Conservation (phyloP, 2,888 invertebrate species). For the Dicyrtoma fusca region DNA sequence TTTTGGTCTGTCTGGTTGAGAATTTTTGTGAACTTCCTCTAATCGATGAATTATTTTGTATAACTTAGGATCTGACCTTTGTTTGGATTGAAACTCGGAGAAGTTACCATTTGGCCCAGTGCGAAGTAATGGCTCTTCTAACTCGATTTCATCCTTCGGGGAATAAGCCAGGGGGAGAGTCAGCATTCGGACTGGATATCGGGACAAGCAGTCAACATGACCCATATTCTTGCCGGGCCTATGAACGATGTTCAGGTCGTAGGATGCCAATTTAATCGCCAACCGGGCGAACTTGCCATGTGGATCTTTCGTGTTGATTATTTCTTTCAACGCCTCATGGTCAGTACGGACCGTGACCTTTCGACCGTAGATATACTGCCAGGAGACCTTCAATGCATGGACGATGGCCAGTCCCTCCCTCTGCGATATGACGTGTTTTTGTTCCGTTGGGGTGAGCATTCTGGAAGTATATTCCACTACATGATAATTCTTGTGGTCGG, state of each 20-base stretch:
- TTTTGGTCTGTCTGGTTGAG: background rate
- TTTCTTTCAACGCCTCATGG: constrained; percentile 48
- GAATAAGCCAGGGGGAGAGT: background rate
- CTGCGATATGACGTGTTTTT: constrained; percentile 42
- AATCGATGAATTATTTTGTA: background rate
- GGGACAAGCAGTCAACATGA: background rate
- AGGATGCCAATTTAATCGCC: constrained; percentile 44
- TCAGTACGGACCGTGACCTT: constrained; percentile 43
- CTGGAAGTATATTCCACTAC: constrained; percentile 1
- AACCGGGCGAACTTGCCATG: constrained; percentile 45
- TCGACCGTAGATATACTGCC: constrained; percentile 2
- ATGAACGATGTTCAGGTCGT: constrained; percentile 42
- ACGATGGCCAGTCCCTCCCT: constrained; percentile 48
- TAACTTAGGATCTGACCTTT: background rate
- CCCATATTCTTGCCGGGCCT: constrained; percentile 22
- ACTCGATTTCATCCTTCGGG: background rate
- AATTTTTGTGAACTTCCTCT: background rate
- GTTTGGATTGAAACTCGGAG: background rate
- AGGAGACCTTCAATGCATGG: background rate
- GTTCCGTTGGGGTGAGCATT: background rate
- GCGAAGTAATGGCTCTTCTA: background rate
- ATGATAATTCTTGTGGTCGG: background rate
- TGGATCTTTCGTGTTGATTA: constrained; percentile 42
- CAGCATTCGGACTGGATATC: background rate
- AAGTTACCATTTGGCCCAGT: background rate